Evolutionary conservation across 2,113 vertebrate species (phyloP), one percentile per base, ranked within the genome.

Genomic region (Tiliqua scincoides): DNA sequence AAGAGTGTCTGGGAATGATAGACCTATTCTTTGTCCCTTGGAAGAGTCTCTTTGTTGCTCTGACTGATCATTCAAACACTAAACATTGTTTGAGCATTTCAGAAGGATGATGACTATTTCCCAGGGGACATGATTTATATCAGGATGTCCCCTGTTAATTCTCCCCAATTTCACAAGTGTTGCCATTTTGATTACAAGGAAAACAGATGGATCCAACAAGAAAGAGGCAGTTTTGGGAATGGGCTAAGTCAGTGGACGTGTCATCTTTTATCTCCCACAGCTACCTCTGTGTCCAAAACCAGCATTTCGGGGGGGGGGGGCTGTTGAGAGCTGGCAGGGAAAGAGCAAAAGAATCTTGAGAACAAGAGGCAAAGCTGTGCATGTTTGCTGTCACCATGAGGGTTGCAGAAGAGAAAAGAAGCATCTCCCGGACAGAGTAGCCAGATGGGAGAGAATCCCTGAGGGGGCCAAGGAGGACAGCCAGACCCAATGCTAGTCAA

Each of bases 361-460:
- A 85, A 80, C 57, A 84, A 70, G 27, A n/a, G 67, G 54, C 67
- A 0, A 15, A 73, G 48, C 61, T 87, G 37, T 3, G 25, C 77
- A 79, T 92, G 79, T 92, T 93, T 93, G 78, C 88, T 0, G 68
- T 89, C 92, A 74, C 88, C 89, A 61, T 27, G 84, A 54, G 72
- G 83, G 81, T 78, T 91, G 86, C 78, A 48, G 79, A 43, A 62
- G 52, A 70, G 85, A 79, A 83, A 65, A 76, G 79, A 92, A 79
- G 73, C 89, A 88, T 85, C 70, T 92, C 72, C 82, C 79, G 37
- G 54, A 48, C 59, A 84, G 71, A 90, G 85, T 67, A 85, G 76
- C 65, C 79, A 89, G 59, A 83, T 18, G 40, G 89, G 76, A 63
- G 81, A 91, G 83, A 54, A 54, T 81, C 85, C 59, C 84, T 85